phyloP scores from a whole-genome alignment of 2,888 invertebrate genomes.

The Andrena dorsata region DNA sequence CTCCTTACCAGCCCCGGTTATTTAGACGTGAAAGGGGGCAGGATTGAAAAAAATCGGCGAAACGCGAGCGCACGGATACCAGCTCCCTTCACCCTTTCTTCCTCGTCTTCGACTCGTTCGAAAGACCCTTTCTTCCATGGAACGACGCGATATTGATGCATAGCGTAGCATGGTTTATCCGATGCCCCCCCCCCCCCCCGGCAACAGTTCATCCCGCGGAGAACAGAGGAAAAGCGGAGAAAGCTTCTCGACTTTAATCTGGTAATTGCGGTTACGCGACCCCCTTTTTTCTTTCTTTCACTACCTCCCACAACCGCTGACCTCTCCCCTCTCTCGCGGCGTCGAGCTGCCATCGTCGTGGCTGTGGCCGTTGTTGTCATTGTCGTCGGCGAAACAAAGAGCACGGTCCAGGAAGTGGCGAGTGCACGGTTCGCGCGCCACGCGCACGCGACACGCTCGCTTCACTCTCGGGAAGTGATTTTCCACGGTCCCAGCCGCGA shows the following conservation, averaged over 20 bases:
- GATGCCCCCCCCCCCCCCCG: not conserved
- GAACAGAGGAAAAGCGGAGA: not conserved
- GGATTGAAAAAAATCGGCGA: conserved; percentile 30
- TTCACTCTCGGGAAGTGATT: conserved; percentile 27
- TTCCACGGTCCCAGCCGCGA: not conserved
- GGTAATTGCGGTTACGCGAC: conserved; percentile 51
- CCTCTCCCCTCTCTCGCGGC: not conserved
- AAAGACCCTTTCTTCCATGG: conserved; percentile 14
- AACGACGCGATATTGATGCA: conserved; percentile 29
- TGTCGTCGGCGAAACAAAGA: conserved; percentile 9
- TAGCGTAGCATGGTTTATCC: not conserved
- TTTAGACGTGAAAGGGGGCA: conserved; percentile 28
- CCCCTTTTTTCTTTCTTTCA: not conserved
- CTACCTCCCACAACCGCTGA: not conserved
- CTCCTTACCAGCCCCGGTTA: conserved; percentile 27
- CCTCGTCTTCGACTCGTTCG: conserved; percentile 18
- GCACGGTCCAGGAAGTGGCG: conserved; percentile 1
- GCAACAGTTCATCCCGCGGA: not conserved
- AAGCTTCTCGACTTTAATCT: conserved; percentile 45
- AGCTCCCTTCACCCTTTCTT: conserved; percentile 8
- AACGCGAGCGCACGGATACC: not conserved
- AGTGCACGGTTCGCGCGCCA: conserved; percentile 41
- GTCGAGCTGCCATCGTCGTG: not conserved
- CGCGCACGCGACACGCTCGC: conserved; percentile 19
- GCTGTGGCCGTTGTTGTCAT: conserved; percentile 14